Evolutionary conservation across 2,113 vertebrate species (phyloP).

Genomic region (Tachysurus fulvidraco): DNA sequence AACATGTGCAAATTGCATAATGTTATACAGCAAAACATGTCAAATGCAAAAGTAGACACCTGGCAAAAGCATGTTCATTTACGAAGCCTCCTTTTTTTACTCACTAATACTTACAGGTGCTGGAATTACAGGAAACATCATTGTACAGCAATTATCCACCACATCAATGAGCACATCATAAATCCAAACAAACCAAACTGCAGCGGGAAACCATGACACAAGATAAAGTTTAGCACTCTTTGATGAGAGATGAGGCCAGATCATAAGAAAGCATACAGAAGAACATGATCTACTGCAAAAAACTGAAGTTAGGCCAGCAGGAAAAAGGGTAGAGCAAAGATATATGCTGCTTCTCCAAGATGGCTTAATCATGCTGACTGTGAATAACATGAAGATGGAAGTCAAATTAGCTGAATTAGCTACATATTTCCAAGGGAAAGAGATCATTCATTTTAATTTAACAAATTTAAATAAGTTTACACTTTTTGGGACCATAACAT

Average conservation of each 20-base stretch:
- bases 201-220: neutral
- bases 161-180: constrained; percentile 29
- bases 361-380: neutral
- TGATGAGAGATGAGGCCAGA: neutral
- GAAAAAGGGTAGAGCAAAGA: neutral
- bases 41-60: neutral
- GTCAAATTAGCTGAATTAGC: constrained; percentile 1
- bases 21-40: neutral
- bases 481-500: neutral
- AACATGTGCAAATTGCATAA: neutral
- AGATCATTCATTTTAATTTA: neutral
- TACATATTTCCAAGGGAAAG: neutral
- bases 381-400: neutral
- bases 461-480: neutral
- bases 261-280: neutral
- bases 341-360: neutral
- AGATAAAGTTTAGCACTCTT: neutral
- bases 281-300: neutral
- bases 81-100: constrained; percentile 9
- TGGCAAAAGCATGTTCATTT: constrained; percentile 7
- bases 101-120: constrained; percentile 40
- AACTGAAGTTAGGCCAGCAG: neutral
- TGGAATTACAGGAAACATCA: constrained; percentile 24
- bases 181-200: constrained; percentile 18
- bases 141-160: constrained; percentile 41